Base-by-base conservation (phyloP, 2,113 vertebrate genomes). In the Sinocyclocheilus maitianheensis region DNA sequence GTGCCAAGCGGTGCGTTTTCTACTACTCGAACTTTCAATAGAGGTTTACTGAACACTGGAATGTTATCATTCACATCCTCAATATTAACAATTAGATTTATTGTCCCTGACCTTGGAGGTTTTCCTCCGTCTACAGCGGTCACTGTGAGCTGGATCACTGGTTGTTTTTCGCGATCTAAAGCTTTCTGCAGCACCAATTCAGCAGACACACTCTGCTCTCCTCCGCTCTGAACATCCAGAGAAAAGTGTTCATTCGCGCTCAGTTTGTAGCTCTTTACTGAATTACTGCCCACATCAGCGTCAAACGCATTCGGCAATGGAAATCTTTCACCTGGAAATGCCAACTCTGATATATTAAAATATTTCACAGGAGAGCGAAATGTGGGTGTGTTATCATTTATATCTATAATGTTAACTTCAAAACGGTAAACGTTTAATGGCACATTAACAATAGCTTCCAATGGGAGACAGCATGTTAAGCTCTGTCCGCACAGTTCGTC, bases 401-500 rank as follows among this genome's bases (percentile, higher is more conserved):
- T 55, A 46, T 91, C 90, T 6, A 91, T n/a, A 58, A 46, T 46
- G 43, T 87, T 86, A 0, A 91, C 46, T 79, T 91, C 90, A 24
- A 90, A 51, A 40, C 90, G 81, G 75, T 90, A 81, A 60, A 22
- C 6, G 20, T 79, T 87, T 55, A 91, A 78, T 4, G 89, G 89
- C 3, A 48, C 40, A 69, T 89, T 87, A 48, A 89, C 43, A 37
- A 90, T 88, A 1, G 90, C 88, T 26, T 92, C 89, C 37, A 91
- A 71, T 26, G 85, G 63, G n/a, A 92, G 16, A 16, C 84, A 84
- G 26, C 91, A 92, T 84, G 86, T 89, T 20, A 37, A 40, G 22
- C 78, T 81, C 51, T 51, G 34, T 12, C 77, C 48, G 53, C 90
- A 92, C 0, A 92, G 75, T 74, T 78, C 79, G 22, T 91, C 91